A percentile compares a stretch with the other conserved stretches of the same genome.
phyloP scores from a whole-genome alignment of 2,113 vertebrate species.

The Empidonax traillii region DNA sequence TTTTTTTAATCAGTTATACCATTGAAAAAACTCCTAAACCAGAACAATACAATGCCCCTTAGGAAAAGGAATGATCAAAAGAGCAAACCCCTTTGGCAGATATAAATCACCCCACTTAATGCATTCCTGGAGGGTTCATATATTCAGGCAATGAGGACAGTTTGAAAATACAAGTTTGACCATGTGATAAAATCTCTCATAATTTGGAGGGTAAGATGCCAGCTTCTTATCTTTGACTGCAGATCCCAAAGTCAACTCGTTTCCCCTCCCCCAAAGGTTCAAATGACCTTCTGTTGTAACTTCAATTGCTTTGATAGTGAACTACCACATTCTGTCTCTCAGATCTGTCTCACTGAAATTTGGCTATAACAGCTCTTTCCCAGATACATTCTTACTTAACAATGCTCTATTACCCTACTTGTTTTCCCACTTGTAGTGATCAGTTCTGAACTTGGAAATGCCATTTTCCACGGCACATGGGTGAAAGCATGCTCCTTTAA shows the following conservation, averaged over 20 bases:
- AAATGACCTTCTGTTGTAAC: background rate
- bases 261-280: background rate
- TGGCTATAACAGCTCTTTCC: background rate
- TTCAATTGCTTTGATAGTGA: background rate
- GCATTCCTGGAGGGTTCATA: constrained; percentile 4
- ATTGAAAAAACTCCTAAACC: constrained; percentile 37
- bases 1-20: constrained; percentile 59
- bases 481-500: constrained; percentile 36
- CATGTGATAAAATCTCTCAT: background rate
- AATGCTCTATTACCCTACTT: background rate
- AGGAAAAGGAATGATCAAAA: constrained; percentile 60
- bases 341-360: background rate
- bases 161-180: background rate
- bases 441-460: constrained; percentile 61
- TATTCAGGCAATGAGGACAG: background rate
- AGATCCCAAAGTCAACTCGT: background rate
- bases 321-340: background rate
- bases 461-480: background rate
- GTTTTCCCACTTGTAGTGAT: background rate
- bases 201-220: background rate
- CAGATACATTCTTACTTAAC: background rate
- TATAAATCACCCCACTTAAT: constrained; percentile 58
- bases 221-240: background rate
- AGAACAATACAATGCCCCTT: constrained; percentile 33
- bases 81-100: constrained; percentile 34